Evolutionary conservation across 23 tunicate genomes (phyloP), one percentile per base, ranked within the genome.

Genomic region (Halocynthia aurantium): DNA sequence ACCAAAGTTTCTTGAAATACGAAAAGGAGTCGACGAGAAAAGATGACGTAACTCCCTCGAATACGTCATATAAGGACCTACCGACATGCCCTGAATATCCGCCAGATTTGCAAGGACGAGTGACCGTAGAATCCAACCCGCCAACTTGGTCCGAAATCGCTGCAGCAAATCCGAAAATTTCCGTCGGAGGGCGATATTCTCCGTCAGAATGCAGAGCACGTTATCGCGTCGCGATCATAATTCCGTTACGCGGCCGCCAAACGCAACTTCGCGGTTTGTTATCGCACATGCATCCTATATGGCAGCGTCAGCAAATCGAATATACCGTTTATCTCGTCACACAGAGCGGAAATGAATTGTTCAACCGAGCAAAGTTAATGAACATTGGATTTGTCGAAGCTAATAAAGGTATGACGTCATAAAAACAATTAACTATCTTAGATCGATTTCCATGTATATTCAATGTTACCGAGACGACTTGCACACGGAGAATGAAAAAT

Each of bases 261-360:
- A 58, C 53, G 57, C 86, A 83, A 20, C 74, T 87, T 15, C n/a
- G 57, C 9, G 55, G 51, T 10, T 76, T 87, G 52, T 53, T 87
- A 60, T 6, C n/a, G 22, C 93, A 87, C 53, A 75, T 87, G 76
- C 85, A 87, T 67, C 83, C 86, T 12, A 61, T 87, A 51, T 82
- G 73, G 80, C 86, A 87, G 57, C 93, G 86, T 9, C 93, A 87
- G 79, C 76, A 75, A 63, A 52, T 87, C 31, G 86, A 87, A 7
- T 87, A 81, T 53, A 50, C 66, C 52, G 78, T 87, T 17, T 87
- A 75, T 79, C 62, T 76, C 56, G 61, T 87, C 64, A 21, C 62
- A 9, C 93, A 87, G 60, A 50, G 22, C 13, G 65, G 54, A 10
- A 77, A 70, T 76, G 53, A 40, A 8, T 22, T 76, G 20, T 82